Evolutionary conservation across 2,888 invertebrate genomes (phyloP), one percentile per base, ranked within the genome.

Genomic region (Athripsodes cinereus): DNA sequence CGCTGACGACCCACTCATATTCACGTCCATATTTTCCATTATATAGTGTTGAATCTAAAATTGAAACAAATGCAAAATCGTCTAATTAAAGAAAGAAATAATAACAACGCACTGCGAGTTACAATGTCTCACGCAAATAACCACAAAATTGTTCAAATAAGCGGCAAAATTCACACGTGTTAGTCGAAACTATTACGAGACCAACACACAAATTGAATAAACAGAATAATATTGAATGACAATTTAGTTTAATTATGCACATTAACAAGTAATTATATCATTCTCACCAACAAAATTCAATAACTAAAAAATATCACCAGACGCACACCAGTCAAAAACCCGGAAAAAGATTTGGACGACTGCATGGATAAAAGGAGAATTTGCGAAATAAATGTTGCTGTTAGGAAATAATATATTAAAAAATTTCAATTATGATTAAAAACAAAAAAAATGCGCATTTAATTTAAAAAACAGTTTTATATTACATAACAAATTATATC

Each of bases 1-100:
- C 54, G 72, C 75, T 47, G 74, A 68, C 40, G 76, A 52, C 31
- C 50, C 72, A 68, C 76, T 76, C 69, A 72, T 75, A 60, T 76
- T 76, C 60, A 78, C 75, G 64, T 78, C 78, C 78, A 78, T 78
- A 67, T 72, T 78, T 71, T 78, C 78, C 78, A 79, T 79, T 73
- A 70, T n/a, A n/a, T 69, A 21, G 22, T 52, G 22, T 48, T 54
- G 40, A 8, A 40, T 3, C 40, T 40, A 40, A n/a, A 40, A 40
- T 40, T 40, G 13, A 3, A 40, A 3, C 16, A 40, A 40, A 40
- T 16, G 13, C 13, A 40, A 40, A 13, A 40, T 16, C n/a, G 13
- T 40, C 16, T 3, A 26, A 26, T 26, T 26, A 26, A 26, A 40
- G 13, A 40, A 13, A n/a, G 13, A 40, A 40, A 40, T 16, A 8